A percentile compares a stretch with the other conserved stretches of the same genome.
Conservation (phyloP, 2,888 invertebrate species). For the Epicampocera succincta region DNA sequence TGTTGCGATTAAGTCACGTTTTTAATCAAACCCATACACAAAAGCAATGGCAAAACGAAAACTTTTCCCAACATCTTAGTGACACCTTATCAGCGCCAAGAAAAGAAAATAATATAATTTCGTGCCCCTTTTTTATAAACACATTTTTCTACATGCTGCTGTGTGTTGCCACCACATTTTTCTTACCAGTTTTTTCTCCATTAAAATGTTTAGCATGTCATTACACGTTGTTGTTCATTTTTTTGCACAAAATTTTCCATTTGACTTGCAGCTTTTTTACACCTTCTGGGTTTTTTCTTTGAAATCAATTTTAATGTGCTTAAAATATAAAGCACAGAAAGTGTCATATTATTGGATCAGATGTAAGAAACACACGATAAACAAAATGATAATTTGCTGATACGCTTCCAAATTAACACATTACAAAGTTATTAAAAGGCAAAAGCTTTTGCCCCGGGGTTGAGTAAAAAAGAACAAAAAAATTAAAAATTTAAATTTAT, state of each 20-base stretch:
- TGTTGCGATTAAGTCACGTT: constrained; percentile 79
- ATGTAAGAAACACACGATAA: constrained; percentile 13
- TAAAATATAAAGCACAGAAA: constrained; percentile 23
- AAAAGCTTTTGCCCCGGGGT: background rate
- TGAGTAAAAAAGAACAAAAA: no score
- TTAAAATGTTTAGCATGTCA: constrained; percentile 59
- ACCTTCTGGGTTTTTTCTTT: constrained; percentile 39
- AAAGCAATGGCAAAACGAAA: background rate
- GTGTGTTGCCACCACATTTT: background rate
- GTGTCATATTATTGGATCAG: constrained; percentile 45
- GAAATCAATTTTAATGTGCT: constrained; percentile 20
- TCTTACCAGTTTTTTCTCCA: background rate
- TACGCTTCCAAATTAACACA: constrained; percentile 28
- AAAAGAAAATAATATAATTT: constrained; percentile 61
- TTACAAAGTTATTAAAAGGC: constrained; percentile 25
- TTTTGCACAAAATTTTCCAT: constrained; percentile 49
- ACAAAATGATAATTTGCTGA: constrained; percentile 33
- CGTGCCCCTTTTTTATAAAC: constrained; percentile 62
- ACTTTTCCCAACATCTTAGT: constrained; percentile 58
- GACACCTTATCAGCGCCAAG: constrained; percentile 63
- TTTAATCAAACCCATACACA: constrained; percentile 77
- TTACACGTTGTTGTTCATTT: constrained; percentile 30
- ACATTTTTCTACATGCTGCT: constrained; percentile 19
- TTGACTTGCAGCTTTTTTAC: constrained; percentile 44
- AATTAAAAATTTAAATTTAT: constrained; percentile 7